Percentiles rank a stretch among this genome's conserved stretches.
Evolutionary conservation across 2,797 vertebrate genomes (phyloP).

Genomic region (Danio tinwini): DNA sequence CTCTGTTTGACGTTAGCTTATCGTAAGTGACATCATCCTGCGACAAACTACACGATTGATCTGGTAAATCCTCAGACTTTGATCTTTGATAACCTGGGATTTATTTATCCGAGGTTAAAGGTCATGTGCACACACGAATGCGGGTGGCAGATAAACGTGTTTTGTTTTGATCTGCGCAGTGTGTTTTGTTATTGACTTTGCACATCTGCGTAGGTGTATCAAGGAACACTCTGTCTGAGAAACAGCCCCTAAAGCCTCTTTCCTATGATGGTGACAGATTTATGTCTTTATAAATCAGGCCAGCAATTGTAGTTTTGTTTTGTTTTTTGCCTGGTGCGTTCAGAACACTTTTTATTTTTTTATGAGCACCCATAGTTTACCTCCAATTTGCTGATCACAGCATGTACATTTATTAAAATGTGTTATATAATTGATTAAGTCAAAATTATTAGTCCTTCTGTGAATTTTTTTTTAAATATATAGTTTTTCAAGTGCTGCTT

Average conservation of each 20-base stretch:
- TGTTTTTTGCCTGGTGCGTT: not conserved
- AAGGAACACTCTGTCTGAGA: constrained; percentile 14
- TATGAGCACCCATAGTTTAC: not conserved
- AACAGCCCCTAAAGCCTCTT: not conserved
- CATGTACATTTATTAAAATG: not conserved
- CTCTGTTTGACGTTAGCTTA: not conserved
- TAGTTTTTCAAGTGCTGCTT: no score
- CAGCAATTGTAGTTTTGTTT: not conserved
- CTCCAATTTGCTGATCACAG: not conserved
- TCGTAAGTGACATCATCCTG: constrained; percentile 18
- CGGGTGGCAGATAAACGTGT: not conserved
- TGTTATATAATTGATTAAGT: no score
- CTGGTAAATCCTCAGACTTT: not conserved
- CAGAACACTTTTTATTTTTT: not conserved
- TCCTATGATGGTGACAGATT: constrained; percentile 11
- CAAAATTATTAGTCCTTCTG: no score
- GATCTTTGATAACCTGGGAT: constrained; percentile 22
- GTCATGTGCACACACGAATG: not conserved
- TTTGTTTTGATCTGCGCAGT: constrained; percentile 10
- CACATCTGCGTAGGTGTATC: constrained; percentile 25
- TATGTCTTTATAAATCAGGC: not conserved
- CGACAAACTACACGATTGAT: not conserved
- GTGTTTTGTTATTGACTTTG: not conserved
- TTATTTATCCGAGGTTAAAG: not conserved
- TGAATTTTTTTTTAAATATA: no score